Conservation (phyloP, 2,888 invertebrate species). For the Agriopis leucophaearia region DNA sequence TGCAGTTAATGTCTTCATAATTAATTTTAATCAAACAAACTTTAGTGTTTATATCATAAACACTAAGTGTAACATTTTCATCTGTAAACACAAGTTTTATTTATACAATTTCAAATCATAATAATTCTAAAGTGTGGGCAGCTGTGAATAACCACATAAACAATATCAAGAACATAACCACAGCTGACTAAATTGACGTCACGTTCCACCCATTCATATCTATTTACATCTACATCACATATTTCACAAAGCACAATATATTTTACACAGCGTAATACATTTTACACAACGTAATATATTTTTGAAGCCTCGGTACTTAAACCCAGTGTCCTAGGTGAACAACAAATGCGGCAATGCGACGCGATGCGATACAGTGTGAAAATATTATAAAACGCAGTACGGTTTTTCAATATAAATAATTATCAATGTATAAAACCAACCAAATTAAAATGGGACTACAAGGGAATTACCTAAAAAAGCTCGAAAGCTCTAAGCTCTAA, state of each 20-base stretch:
- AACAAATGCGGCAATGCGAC: background rate
- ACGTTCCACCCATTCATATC: slow-evolving; percentile 21
- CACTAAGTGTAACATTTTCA: background rate
- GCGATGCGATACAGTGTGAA: background rate
- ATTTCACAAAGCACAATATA: slow-evolving; percentile 21
- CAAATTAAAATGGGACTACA: too few relatives aligned
- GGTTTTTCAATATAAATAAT: background rate
- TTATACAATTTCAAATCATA: background rate
- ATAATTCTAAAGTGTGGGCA: slow-evolving; percentile 4
- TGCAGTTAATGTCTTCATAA: too few relatives aligned
- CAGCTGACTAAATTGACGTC: slow-evolving; percentile 17
- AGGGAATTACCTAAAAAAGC: too few relatives aligned
- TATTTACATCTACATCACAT: slow-evolving; percentile 21
- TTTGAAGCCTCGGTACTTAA: slow-evolving; percentile 7
- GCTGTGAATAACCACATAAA: slow-evolving; percentile 9
- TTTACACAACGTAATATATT: slow-evolving; percentile 22
- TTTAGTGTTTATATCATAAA: too few relatives aligned
- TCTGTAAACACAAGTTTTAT: background rate
- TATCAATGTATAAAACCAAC: too few relatives aligned
- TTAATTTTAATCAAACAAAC: too few relatives aligned
- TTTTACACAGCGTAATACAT: slow-evolving; percentile 17
- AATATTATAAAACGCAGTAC: background rate
- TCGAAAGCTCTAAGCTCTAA: too few relatives aligned
- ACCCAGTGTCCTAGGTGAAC: background rate
- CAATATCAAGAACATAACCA: slow-evolving; percentile 15